phyloP scores from a whole-genome alignment of 1,140 invertebrate species.

The Philotrypesis tridentata region DNA sequence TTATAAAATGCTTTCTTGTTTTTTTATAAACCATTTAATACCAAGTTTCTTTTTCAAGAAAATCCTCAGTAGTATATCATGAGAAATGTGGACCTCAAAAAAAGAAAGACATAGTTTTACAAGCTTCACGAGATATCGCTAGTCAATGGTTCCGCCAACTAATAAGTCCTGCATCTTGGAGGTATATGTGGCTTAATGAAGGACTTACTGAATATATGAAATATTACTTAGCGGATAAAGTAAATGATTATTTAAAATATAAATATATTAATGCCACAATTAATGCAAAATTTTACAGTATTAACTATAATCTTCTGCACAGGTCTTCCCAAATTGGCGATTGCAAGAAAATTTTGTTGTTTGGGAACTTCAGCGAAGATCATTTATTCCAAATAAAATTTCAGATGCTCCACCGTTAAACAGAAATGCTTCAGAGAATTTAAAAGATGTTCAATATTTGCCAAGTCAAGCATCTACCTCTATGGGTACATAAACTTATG shows the following conservation, averaged over 20 bases:
- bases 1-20: too few species aligned
- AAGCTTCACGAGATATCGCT: constrained; percentile 78
- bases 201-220: constrained; percentile 73
- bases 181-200: constrained; percentile 73
- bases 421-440: constrained; percentile 44
- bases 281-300: not conserved
- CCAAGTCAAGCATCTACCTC: constrained; percentile 16
- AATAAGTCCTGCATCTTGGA: constrained; percentile 75
- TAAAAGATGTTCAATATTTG: constrained; percentile 48
- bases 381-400: constrained; percentile 64
- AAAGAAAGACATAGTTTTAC: constrained; percentile 70
- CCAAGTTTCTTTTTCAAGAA: not conserved
- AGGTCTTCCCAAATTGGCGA: constrained; percentile 69
- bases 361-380: constrained; percentile 62
- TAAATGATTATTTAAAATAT: constrained; percentile 47
- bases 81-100: constrained; percentile 65
- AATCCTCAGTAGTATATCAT: constrained; percentile 73
- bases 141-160: constrained; percentile 79
- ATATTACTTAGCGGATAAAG: constrained; percentile 58
- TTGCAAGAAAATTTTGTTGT: constrained; percentile 53
- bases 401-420: constrained; percentile 45
- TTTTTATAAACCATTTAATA: constrained; percentile 55
- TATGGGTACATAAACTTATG: not conserved
- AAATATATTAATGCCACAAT: not conserved
- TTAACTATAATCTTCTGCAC: not conserved